Conservation (phyloP, 2,113 vertebrate species). For the Indri indri region DNA sequence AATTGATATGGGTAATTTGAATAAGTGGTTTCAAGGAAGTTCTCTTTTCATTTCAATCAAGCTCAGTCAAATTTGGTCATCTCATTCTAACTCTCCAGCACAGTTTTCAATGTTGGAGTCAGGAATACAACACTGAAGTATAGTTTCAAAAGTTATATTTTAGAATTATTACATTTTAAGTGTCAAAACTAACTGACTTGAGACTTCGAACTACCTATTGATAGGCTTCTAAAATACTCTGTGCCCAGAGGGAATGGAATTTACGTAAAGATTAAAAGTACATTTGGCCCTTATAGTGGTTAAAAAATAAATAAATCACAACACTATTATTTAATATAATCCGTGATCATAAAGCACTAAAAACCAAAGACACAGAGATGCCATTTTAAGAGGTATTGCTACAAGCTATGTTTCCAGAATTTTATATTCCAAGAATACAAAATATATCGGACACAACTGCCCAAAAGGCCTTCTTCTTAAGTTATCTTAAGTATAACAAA, state of each 20-base stretch:
- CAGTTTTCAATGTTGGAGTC: neutral
- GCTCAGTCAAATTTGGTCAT: neutral
- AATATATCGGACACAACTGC: neutral
- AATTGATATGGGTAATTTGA: neutral
- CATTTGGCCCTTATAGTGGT: neutral
- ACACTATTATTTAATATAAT: neutral
- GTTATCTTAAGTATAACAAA: neutral
- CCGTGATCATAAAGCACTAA: neutral
- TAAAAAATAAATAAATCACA: neutral
- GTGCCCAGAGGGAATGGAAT: neutral
- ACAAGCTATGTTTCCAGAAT: neutral
- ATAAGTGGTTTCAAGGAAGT: neutral
- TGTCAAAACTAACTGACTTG: neutral
- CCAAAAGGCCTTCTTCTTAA: neutral
- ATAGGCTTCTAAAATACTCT: neutral
- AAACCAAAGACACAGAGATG: neutral
- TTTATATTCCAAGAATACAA: neutral
- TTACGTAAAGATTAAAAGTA: neutral
- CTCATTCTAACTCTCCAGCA: neutral
- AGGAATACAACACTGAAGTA: neutral
- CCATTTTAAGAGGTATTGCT: neutral
- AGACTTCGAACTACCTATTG: neutral
- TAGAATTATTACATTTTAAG: constrained; percentile 17
- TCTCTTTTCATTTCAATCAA: constrained; percentile 13
- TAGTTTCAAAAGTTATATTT: neutral